Evolutionary conservation across 2,113 vertebrate species (phyloP).

Genomic region (Eira barbara): DNA sequence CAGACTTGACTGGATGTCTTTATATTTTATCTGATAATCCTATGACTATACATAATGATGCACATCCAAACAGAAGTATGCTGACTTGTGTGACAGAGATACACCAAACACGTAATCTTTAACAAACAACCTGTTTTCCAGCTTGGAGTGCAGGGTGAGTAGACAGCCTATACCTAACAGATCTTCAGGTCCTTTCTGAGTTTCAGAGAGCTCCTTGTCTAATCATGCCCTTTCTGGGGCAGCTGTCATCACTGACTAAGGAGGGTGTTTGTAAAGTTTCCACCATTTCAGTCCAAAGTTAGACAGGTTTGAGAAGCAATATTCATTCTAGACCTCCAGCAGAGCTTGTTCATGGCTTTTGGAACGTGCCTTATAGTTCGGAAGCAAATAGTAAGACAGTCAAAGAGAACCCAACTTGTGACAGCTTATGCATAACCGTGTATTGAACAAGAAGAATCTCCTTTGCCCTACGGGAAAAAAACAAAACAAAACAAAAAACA

Average conservation of each 20-base stretch:
- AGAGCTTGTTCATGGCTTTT: neutral
- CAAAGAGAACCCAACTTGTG: neutral
- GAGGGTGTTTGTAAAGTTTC: accelerated
- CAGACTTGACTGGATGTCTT: neutral
- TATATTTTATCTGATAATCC: neutral
- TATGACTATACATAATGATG: neutral
- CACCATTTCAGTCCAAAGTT: neutral
- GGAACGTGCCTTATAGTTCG: neutral
- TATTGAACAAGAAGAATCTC: neutral
- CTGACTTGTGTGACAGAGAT: neutral
- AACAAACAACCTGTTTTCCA: neutral
- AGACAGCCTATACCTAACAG: neutral
- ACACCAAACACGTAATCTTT: neutral
- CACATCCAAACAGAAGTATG: neutral
- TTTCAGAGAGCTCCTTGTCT: neutral
- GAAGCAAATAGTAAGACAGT: neutral
- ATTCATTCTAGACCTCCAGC: neutral
- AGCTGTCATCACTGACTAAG: neutral
- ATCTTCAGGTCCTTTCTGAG: neutral
- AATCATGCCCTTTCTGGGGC: neutral
- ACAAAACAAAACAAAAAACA: neutral
- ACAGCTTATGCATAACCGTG: neutral
- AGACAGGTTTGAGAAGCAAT: neutral
- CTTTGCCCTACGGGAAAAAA: neutral
- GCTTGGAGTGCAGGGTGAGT: neutral